Evolutionary conservation across 53 echinoderm and acorn worm genomes (phyloP).

Genomic region (Luidia sarsii): DNA sequence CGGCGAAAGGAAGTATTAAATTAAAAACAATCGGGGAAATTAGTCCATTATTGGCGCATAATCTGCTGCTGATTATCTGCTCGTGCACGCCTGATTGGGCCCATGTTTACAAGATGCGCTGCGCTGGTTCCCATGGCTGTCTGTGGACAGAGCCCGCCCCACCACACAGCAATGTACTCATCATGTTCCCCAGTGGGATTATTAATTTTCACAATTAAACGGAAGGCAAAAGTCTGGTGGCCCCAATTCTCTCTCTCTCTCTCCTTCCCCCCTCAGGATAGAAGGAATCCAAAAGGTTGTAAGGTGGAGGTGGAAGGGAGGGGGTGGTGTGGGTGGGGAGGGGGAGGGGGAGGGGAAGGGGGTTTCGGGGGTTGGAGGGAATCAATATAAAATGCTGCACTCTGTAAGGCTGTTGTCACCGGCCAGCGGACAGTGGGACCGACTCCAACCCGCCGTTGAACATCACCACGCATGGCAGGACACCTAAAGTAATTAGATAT

Average conservation of each 20-base stretch:
- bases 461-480: conserved; percentile 14
- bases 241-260: not conserved
- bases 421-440: not conserved
- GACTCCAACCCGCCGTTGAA: not conserved
- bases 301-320: not conserved
- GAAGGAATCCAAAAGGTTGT: not conserved
- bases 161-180: not conserved
- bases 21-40: too few relatives aligned
- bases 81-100: too few relatives aligned
- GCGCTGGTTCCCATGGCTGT: too few relatives aligned
- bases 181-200: not conserved
- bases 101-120: not conserved
- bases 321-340: too few relatives aligned
- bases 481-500: conserved; percentile 1
- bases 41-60: too few relatives aligned
- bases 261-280: not conserved
- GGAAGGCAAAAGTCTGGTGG: not conserved
- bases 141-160: not conserved
- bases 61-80: too few relatives aligned
- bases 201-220: conserved; percentile 17
- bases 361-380: too few relatives aligned
- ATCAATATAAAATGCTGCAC: too few relatives aligned
- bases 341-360: too few relatives aligned
- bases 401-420: too few relatives aligned
- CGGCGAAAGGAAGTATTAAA: too few relatives aligned